Base-by-base conservation (phyloP, 2,888 invertebrate genomes). In the Timandra comae region DNA sequence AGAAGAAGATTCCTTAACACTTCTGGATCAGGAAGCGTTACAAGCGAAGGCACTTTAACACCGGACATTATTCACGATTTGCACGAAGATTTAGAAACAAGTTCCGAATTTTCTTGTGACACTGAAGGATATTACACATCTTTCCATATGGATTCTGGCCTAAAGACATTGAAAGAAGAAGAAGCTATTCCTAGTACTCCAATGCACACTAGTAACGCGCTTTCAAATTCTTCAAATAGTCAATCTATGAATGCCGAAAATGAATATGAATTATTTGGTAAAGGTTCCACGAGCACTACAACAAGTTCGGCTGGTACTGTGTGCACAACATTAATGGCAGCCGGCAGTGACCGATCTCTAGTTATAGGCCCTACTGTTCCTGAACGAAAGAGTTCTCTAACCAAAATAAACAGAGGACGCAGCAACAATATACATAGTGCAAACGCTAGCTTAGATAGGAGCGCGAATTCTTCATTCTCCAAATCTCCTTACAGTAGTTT, bases 101-200 rank as follows among this genome's bases (percentile, higher is more conserved):
- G 94, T 52, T 96, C 96, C 0, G 94, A 96, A 37, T 97, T 96
- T 72, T 97, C 97, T 2, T 95, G 97, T 64, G 98, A 98, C 65
- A 97, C 97, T 1, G 98, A 98, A 78, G 98, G 98, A 4, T 98
- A 98, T 73, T 98, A 97, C 71, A 98, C 98, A 1, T 97, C 97
- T 10, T 98, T 98, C 86, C 97, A 98, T 74, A 92, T 96, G 88
- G 98, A 98, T 74, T 96, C 96, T 34, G 98, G 98, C 0, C 75
- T 98, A 42, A 94, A 94, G 63, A 94, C 95, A 0, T 78, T 95
- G 7, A 91, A 93, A 62, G 95, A 95, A 73, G 88, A 91, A 43
- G 77, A 86, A 44, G 56, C 80, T 27, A 75, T 78, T 24, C 91
- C 92, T 0, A 88, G 90, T 43, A 92, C 91, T 12, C 93, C 94